Conservation (phyloP, 2,888 invertebrate species). For the Philereme transversata region DNA sequence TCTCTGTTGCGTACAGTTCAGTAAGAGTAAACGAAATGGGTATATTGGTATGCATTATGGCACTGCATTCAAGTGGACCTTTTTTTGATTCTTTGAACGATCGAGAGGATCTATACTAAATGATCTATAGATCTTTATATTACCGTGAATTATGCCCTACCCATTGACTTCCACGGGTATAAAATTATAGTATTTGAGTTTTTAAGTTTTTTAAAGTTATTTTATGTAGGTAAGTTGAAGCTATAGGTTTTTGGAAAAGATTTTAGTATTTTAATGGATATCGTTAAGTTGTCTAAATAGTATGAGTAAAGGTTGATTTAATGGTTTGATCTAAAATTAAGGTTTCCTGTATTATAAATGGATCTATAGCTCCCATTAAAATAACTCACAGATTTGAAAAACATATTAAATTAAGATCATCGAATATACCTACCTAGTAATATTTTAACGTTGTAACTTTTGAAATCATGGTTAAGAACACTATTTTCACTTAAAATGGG, state of each 20-base stretch:
- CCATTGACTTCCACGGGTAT: constrained; percentile 47
- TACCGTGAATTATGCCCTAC: constrained; percentile 71
- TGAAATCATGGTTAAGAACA: no score
- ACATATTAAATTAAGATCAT: no score
- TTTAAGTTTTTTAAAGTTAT: constrained; percentile 33
- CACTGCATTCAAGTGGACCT: constrained; percentile 59
- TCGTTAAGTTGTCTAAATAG: constrained; percentile 30
- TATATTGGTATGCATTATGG: constrained; percentile 79
- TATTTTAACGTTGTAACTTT: no score
- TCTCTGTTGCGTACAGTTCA: constrained; percentile 36
- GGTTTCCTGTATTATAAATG: constrained; percentile 8
- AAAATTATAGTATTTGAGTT: constrained; percentile 42
- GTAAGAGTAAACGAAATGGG: constrained; percentile 50
- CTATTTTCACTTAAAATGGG: no score
- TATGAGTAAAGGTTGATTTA: constrained; percentile 15
- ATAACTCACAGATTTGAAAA: no score
- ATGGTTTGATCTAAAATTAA: constrained; percentile 19
- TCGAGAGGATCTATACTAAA: constrained; percentile 62
- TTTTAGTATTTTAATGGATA: constrained; percentile 25
- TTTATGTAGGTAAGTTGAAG: constrained; percentile 28
- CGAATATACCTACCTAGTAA: no score
- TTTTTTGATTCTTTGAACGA: constrained; percentile 80
- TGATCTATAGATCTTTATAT: constrained; percentile 74
- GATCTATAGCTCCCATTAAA: no score
- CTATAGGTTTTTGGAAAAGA: constrained; percentile 16